Evolutionary conservation across 2,888 invertebrate genomes (phyloP), one percentile per base, ranked within the genome.

Genomic region (Pterostichus madidus): DNA sequence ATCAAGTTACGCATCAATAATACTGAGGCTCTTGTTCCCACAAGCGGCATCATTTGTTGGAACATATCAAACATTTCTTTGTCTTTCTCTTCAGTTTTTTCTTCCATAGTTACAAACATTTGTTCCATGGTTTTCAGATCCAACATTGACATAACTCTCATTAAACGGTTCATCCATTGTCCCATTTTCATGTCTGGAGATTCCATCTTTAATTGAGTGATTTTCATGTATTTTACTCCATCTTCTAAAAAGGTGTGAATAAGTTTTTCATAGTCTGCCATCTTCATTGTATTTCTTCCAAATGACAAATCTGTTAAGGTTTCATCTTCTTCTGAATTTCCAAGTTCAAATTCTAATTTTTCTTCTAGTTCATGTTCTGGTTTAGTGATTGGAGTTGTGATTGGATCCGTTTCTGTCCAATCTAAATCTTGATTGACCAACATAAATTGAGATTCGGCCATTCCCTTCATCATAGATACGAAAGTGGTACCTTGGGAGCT

Each of bases 11-110:
- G 86, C 8, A 90, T 88, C 73, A 91, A 90, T 39, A 88, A 85
- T 49, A 88, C 88, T 0, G 90, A 88, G 1, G 90, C 89, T 52
- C 87, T 85, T 5, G 91, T 91, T 13, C 92, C 92, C 24, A 91
- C 88, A 83, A 90, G 87, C 0, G 92, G 91, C n/a, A 92, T 83
- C 82, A 91, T 86, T 81, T 89, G 87, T 79, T 91, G 86, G 85
- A 91, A 91, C 31, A 91, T 84, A n/a, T 88, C 31, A 17, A 78
- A 59, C 44, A 44, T 44, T 24, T 84, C 15, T 75, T 85, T 83
- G n/a, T 84, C 85, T 39, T 85, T 84, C n/a, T 84, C 84, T 31
- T 83, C 80, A 46, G 85, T 85, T 84, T 85, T 85, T 44, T 84
- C 84, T 32, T 83, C 56, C 17, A 86, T 64, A 44, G 78, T 84